Evolutionary conservation across 2,888 invertebrate genomes (phyloP).

Genomic region (Stomorhina lunata): DNA sequence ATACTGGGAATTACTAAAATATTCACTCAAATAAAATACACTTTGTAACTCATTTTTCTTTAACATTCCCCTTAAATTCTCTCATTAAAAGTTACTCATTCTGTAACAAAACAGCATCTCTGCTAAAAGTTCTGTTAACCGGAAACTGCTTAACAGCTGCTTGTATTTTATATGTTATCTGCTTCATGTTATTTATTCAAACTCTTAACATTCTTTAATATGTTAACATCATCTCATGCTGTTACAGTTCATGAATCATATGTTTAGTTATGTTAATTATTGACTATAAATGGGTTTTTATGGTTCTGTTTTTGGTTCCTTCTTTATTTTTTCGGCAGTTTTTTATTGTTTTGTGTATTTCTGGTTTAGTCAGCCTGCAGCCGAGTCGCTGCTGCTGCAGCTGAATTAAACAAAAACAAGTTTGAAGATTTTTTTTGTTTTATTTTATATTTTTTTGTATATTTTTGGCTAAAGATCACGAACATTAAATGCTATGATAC

Average conservation of each 20-base stretch:
- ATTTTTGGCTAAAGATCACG: constrained; percentile 57
- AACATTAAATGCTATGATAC: constrained; percentile 37
- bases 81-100: background rate
- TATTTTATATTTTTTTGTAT: background rate
- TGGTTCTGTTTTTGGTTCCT: background rate
- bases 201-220: background rate
- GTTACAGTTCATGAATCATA: constrained; percentile 39
- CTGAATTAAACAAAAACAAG: constrained; percentile 49
- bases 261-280: constrained; percentile 38
- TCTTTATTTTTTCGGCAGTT: constrained; percentile 21
- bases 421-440: constrained; percentile 12
- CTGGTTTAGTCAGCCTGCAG: constrained; percentile 16
- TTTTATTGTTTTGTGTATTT: background rate
- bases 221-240: background rate
- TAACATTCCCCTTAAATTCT: background rate
- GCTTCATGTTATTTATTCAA: background rate
- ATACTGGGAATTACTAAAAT: background rate
- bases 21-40: background rate
- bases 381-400: background rate
- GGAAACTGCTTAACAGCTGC: background rate
- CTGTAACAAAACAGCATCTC: background rate
- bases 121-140: background rate
- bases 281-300: background rate
- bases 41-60: background rate
- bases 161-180: background rate